phyloP scores from a whole-genome alignment of 2,113 vertebrate species.

The Hystrix brachyura region DNA sequence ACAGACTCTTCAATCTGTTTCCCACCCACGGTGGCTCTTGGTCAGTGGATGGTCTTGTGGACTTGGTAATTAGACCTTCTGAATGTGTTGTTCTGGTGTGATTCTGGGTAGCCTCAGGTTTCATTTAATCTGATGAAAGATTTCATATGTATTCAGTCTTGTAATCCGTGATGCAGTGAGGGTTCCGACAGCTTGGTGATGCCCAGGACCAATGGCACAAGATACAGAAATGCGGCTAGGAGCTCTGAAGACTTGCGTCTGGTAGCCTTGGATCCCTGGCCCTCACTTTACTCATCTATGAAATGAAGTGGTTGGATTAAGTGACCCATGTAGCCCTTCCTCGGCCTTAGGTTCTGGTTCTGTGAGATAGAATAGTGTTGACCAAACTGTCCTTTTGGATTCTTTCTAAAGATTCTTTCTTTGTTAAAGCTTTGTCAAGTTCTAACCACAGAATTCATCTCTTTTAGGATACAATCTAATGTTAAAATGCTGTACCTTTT shows the following conservation, averaged over 20 bases:
- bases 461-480: not conserved
- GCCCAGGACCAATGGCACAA: not conserved
- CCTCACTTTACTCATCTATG: not conserved
- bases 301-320: not conserved
- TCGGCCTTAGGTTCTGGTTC: not conserved
- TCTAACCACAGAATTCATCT: not conserved
- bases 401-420: not conserved
- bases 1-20: not conserved
- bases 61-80: not conserved
- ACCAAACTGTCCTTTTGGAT: not conserved
- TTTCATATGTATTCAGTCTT: not conserved
- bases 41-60: not conserved
- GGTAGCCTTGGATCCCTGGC: not conserved
- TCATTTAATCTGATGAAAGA: not conserved
- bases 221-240: not conserved
- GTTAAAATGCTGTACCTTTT: not conserved
- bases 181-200: not conserved
- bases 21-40: not conserved
- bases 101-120: not conserved
- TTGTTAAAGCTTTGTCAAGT: conserved; percentile 25
- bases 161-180: not conserved
- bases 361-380: not conserved
- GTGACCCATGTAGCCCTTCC: not conserved
- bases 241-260: not conserved
- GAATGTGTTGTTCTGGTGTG: not conserved